These are phyloP conservation scores for Apodemia duryi DNA, from an alignment of 2,888 invertebrate species.

Conservation along the genomic window DNA sequence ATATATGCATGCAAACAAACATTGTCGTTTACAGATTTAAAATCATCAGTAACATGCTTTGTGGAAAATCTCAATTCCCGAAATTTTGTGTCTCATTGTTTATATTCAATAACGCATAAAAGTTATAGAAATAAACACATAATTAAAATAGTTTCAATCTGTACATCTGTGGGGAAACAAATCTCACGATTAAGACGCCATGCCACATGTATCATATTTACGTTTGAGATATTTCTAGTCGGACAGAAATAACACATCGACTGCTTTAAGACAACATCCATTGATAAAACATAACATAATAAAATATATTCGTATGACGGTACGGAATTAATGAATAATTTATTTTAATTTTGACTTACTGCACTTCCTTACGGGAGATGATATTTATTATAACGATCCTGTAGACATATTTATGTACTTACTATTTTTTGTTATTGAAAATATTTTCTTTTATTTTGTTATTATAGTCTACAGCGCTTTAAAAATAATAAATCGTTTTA, in stretches of 20 bases:
- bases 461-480: conserved; percentile 1
- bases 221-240: conserved; percentile 66
- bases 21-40: too few species aligned
- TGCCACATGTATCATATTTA: conserved; percentile 61
- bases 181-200: conserved; percentile 35
- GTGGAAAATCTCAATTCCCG: too few species aligned
- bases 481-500: neutral
- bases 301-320: conserved; percentile 45
- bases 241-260: conserved; percentile 51
- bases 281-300: conserved; percentile 64
- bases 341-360: conserved; percentile 38
- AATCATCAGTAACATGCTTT: too few species aligned
- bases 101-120: conserved; percentile 15
- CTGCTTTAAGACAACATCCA: conserved; percentile 25
- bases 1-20: too few species aligned
- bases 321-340: conserved; percentile 39
- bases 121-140: conserved; percentile 19
- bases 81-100: neutral
- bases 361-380: conserved; percentile 24
- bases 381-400: conserved; percentile 1
- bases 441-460: conserved; percentile 23
- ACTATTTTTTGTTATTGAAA: conserved; percentile 18
- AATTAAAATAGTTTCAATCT: conserved; percentile 17
- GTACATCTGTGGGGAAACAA: conserved; percentile 23
- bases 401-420: conserved; percentile 14